phyloP scores from a whole-genome alignment of 2,888 invertebrate species.

The Drosophila putrida region DNA sequence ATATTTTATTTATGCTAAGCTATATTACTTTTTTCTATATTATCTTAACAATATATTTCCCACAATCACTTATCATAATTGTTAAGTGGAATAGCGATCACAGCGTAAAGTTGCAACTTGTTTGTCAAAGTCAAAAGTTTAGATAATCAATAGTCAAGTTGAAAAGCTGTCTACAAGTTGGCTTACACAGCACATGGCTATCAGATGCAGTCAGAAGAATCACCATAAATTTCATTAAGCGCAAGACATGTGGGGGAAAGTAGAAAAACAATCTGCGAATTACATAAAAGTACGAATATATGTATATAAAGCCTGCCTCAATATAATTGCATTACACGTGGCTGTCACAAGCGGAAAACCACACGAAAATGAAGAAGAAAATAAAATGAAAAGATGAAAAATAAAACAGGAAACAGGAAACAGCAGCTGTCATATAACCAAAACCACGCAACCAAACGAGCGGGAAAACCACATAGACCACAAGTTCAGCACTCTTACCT shows the following conservation, averaged over 20 bases:
- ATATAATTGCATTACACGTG: slow-evolving; percentile 78
- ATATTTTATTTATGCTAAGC: too few relatives aligned
- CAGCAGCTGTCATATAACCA: slow-evolving; percentile 44
- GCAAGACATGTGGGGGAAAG: slow-evolving; percentile 28
- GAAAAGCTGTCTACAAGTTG: slow-evolving; percentile 33
- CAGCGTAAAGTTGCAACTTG: background rate
- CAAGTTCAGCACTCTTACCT: slow-evolving; percentile 32
- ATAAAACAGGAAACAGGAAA: slow-evolving; percentile 22
- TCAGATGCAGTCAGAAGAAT: slow-evolving; percentile 30
- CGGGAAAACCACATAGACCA: slow-evolving; percentile 43
- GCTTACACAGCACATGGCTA: slow-evolving; percentile 15
- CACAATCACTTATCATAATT: slow-evolving; percentile 20
- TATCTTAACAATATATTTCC: background rate
- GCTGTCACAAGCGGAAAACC: slow-evolving; percentile 63
- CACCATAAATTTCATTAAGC: slow-evolving; percentile 57
- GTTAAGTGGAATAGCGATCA: slow-evolving; percentile 4
- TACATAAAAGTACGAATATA: slow-evolving; percentile 25
- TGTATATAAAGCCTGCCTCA: slow-evolving; percentile 65
- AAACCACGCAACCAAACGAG: background rate
- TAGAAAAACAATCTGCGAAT: slow-evolving; percentile 47
- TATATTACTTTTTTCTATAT: background rate
- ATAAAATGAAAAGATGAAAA: slow-evolving; percentile 1
- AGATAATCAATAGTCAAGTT: slow-evolving; percentile 44
- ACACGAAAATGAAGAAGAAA: slow-evolving; percentile 26
- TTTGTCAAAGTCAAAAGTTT: slow-evolving; percentile 21